These are phyloP conservation scores for Pelagia noctiluca DNA, from an alignment of 30 jellyfish, hydroid and myxozoan genomes.

Conservation along the genomic window DNA sequence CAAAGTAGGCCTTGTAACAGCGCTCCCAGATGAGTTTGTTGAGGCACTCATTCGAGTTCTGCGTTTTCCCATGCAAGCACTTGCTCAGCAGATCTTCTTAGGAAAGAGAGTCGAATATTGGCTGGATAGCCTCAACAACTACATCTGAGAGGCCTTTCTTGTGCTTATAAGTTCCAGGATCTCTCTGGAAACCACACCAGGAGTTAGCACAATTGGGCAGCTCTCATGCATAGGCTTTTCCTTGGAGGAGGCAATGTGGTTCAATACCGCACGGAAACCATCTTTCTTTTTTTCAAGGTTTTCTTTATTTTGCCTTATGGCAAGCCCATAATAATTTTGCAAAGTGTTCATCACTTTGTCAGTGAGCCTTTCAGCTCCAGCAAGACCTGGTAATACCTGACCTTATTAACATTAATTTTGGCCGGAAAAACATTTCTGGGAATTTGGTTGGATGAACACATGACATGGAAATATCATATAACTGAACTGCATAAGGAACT, in stretches of 20 bases:
- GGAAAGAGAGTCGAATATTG: not conserved
- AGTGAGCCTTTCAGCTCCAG: too few species aligned
- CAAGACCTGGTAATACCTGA: too few species aligned
- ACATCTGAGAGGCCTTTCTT: slow-evolving; percentile 3
- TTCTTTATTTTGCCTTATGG: too few species aligned
- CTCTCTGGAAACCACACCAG: slow-evolving; percentile 33
- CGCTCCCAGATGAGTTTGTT: slow-evolving; percentile 15
- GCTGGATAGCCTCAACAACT: not conserved
- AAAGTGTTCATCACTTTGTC: too few species aligned
- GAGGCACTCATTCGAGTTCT: not conserved
- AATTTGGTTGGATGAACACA: too few species aligned
- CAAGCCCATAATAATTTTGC: too few species aligned
- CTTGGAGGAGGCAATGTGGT: slow-evolving; percentile 8
- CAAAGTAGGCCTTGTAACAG: slow-evolving; percentile 6
- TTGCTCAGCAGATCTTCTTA: not conserved
- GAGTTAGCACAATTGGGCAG: slow-evolving; percentile 5
- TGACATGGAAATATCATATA: too few species aligned
- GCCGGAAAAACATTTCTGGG: too few species aligned
- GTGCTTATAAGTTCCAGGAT: slow-evolving; percentile 9
- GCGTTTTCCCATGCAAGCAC: slow-evolving; percentile 10
- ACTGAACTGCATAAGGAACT: too few species aligned
- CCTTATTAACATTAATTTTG: too few species aligned
- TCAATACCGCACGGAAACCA: too few species aligned
- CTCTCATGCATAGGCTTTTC: slow-evolving; percentile 36
- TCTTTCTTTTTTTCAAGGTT: too few species aligned